These are phyloP conservation scores for Metaphire vulgaris DNA, from an alignment of 1,140 invertebrate species.

Conservation along the genomic window DNA sequence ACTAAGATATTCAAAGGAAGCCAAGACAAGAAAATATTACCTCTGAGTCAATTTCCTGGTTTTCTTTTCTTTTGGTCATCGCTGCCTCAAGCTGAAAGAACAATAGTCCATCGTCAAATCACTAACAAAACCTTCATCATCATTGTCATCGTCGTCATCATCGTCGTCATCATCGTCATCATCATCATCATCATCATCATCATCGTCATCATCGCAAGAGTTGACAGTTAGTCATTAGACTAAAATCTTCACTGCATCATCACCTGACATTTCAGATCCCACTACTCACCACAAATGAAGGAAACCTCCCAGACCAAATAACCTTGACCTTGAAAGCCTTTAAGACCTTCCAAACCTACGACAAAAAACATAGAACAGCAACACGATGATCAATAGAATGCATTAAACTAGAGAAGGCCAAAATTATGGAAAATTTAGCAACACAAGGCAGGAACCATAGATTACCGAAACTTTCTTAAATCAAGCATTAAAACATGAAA, in stretches of 20 bases:
- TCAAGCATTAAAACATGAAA: background rate
- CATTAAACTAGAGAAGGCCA: background rate
- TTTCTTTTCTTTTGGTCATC: background rate
- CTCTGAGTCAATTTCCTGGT: background rate
- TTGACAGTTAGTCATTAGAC: background rate
- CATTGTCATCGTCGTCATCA: background rate
- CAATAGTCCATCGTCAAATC: background rate
- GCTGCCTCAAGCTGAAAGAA: background rate
- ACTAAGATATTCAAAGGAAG: background rate
- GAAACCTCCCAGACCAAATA: conserved; percentile 35
- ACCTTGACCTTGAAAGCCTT: conserved; percentile 73
- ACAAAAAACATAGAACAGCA: background rate
- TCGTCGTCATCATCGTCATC: background rate
- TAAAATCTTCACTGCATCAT: too few relatives aligned
- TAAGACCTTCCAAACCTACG: conserved; percentile 84
- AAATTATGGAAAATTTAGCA: background rate
- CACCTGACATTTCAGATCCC: too few relatives aligned
- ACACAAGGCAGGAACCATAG: background rate
- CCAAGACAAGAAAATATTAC: background rate
- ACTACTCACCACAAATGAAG: too few relatives aligned
- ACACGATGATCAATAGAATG: background rate
- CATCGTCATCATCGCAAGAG: background rate
- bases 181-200: conserved; percentile 3
- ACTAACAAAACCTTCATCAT: background rate
- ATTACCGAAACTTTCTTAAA: too few relatives aligned